Base-by-base conservation (phyloP, 2,113 vertebrate genomes). In the Syrmaticus mikado region DNA sequence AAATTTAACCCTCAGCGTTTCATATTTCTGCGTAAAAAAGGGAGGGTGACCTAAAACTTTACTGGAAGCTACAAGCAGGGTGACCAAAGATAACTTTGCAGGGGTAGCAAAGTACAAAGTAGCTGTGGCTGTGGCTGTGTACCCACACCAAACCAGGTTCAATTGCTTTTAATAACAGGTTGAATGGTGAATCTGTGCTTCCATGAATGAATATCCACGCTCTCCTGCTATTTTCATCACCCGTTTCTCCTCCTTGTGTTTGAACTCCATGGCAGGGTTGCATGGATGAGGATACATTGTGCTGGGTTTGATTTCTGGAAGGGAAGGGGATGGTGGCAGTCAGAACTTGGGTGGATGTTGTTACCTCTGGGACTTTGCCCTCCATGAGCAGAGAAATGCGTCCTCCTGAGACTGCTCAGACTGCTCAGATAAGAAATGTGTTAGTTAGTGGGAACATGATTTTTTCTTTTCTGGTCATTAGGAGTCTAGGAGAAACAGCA, bases 231-330 rank as follows among this genome's bases (percentile, higher is more conserved):
- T 34, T 22, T 22, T 75, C 48, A 78, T 73, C 2, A 1, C n/a
- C 36, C 19, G 41, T 11, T 57, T 61, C 72, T 83, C 6, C 32
- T 65, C 48, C 70, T 34, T 2, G 6, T 73, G 53, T 11, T 92
- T 34, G 52, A 83, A 36, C 12, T 50, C 82, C 61, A 24, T 1
- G 3, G 3, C 22, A 53, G 53, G 18, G 20, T 52, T 55, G 19
- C 32, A 4, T 0, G 3, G 67, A 22, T 0, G 0, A 65, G 21
- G 78, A 0, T 46, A 48, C 2, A 1, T 82, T 88, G 57, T 58
- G 46, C 36, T 28, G 61, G 70, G 41, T 78, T 62, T 75, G 41
- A 18, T 81, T 62, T 71, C 36, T 8, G 5, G 48, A 38, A 32
- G 41, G 27, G 19, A 45, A 8, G 3, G 27, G 14, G 41, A 38